Percentiles rank a stretch among this genome's conserved stretches.
These are phyloP conservation scores for Turnix velox DNA, from an alignment of 2,113 vertebrate species.

Conservation along the genomic window DNA sequence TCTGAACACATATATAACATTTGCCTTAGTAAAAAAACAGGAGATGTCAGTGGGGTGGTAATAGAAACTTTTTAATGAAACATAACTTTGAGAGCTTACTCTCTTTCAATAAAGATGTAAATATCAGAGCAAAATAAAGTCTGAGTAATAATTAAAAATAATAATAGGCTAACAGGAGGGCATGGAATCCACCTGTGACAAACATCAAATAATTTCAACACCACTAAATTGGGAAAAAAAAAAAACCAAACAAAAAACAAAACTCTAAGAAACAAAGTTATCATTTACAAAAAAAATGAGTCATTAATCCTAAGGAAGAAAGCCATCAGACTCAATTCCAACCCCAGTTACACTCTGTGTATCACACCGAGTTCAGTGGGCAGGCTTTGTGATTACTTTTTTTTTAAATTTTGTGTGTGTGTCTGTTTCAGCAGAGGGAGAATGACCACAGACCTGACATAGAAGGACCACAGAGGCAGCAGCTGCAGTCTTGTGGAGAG, in stretches of 20 bases:
- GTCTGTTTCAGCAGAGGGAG: background rate
- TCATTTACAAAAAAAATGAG: background rate
- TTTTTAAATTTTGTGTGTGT: background rate
- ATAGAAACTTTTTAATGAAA: background rate
- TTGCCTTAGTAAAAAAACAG: background rate
- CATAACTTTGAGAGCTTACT: background rate
- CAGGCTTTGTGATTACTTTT: background rate
- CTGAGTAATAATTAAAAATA: background rate
- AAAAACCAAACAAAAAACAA: background rate
- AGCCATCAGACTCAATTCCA: background rate
- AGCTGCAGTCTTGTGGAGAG: background rate
- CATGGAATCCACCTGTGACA: background rate
- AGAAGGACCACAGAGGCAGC: background rate
- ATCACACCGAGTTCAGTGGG: background rate
- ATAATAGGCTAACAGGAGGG: background rate
- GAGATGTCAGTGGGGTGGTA: background rate
- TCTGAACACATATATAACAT: background rate
- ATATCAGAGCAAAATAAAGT: background rate
- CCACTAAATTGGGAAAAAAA: background rate
- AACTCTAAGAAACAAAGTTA: too few relatives aligned
- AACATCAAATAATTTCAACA: background rate
- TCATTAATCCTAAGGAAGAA: background rate
- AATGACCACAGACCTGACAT: background rate
- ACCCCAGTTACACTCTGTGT: background rate
- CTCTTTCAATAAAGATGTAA: background rate